These are phyloP conservation scores for Luperina testacea DNA, from an alignment of 2,888 invertebrate species.

Conservation along the genomic window DNA sequence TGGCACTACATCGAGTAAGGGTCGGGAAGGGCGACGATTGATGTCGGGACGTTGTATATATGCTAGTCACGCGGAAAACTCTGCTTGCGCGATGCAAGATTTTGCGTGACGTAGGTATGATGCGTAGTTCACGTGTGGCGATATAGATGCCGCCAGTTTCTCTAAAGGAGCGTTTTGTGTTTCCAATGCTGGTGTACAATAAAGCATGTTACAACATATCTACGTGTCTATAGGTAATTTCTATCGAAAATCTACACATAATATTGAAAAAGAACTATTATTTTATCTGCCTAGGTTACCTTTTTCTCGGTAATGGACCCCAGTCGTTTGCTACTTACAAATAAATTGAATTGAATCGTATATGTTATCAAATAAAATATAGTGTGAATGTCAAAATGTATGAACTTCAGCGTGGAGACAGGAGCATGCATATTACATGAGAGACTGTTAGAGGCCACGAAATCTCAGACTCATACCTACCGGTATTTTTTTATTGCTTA, in stretches of 20 bases:
- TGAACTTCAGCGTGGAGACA: conserved; percentile 41
- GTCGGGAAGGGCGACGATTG: too few relatives aligned
- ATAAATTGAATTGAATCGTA: conserved; percentile 56
- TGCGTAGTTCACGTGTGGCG: too few relatives aligned
- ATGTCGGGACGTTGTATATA: too few relatives aligned
- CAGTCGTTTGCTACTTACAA: conserved; percentile 7
- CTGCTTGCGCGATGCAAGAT: too few relatives aligned
- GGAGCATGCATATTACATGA: conserved; percentile 65
- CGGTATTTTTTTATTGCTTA: too few relatives aligned
- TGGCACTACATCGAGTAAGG: too few relatives aligned
- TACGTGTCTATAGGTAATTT: not conserved
- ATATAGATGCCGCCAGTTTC: too few relatives aligned
- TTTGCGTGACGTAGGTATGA: too few relatives aligned
- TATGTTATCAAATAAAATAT: conserved; percentile 49
- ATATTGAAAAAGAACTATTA: not conserved
- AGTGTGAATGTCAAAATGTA: conserved; percentile 53
- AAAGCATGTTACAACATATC: not conserved
- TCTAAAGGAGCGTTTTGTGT: not conserved
- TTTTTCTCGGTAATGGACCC: not conserved
- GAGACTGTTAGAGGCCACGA: conserved; percentile 47
- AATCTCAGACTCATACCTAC: not conserved
- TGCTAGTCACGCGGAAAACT: too few relatives aligned
- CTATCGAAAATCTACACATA: not conserved
- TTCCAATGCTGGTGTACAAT: not conserved
- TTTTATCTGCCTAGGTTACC: not conserved